Evolutionary conservation across 2,888 invertebrate genomes (phyloP).

Genomic region (Drosophila nr. medialis): DNA sequence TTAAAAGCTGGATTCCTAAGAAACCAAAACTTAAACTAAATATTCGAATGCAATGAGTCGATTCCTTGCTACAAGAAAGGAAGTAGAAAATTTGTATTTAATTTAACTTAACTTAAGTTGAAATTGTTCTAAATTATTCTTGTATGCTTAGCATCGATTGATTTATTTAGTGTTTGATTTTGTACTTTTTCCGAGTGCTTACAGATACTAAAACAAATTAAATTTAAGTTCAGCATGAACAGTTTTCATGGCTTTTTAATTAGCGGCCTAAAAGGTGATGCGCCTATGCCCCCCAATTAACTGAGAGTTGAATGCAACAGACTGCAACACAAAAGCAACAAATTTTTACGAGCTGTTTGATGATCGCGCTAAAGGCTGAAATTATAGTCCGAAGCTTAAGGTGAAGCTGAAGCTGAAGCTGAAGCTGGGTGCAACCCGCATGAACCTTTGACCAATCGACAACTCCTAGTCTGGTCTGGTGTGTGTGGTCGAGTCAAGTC

Average conservation of each 20-base stretch:
- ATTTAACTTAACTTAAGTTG: neutral
- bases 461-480: conserved; percentile 1
- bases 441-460: conserved; percentile 38
- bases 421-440: conserved; percentile 40
- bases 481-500: conserved; percentile 47
- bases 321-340: conserved; percentile 12
- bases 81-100: neutral
- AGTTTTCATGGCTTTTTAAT: conserved; percentile 68
- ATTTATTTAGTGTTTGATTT: neutral
- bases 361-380: conserved; percentile 50
- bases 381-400: neutral
- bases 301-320: conserved; percentile 46
- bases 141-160: neutral
- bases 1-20: neutral
- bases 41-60: neutral
- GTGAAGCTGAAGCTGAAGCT: neutral
- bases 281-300: conserved; percentile 44
- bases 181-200: neutral
- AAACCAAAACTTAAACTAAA: neutral
- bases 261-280: conserved; percentile 50
- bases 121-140: neutral
- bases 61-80: neutral
- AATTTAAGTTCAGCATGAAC: conserved; percentile 1
- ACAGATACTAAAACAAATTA: conserved; percentile 4
- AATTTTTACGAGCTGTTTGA: conserved; percentile 56